A percentile compares a stretch with the other conserved stretches of the same genome.
Evolutionary conservation across 2,797 vertebrate genomes (phyloP).

Genomic region (Salarias fasciatus): DNA sequence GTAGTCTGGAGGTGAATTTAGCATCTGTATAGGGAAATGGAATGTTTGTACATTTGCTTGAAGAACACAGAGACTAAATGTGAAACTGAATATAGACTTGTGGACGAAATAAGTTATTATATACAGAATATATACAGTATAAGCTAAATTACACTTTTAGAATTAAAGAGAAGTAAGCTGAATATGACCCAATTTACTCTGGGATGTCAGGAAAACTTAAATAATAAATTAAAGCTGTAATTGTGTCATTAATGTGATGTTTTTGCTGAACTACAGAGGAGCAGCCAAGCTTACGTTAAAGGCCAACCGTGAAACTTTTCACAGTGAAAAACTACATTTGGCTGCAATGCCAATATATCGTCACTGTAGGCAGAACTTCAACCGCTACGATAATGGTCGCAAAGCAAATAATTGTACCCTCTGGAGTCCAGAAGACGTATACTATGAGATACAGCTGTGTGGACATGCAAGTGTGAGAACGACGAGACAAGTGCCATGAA

Average conservation of each 20-base stretch:
- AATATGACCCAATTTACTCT: too few relatives aligned
- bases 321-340: constrained; percentile 1
- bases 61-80: constrained; percentile 2
- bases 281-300: not conserved
- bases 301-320: not conserved
- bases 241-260: not conserved
- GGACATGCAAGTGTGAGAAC: constrained; percentile 1
- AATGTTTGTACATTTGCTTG: constrained; percentile 9
- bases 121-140: too few relatives aligned
- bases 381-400: not conserved
- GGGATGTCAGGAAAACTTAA: too few relatives aligned
- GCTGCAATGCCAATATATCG: not conserved
- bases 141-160: too few relatives aligned
- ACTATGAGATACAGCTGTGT: not conserved
- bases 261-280: not conserved
- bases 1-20: constrained; percentile 26
- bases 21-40: constrained; percentile 11
- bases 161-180: too few relatives aligned
- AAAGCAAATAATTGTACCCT: constrained; percentile 1
- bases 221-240: not conserved
- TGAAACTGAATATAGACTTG: constrained; percentile 3
- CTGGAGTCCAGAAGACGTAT: not conserved
- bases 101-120: too few relatives aligned
- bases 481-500: not conserved
- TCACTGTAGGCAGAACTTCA: constrained; percentile 2